Evolutionary conservation across 2,888 invertebrate genomes (phyloP), one percentile per base, ranked within the genome.

Genomic region (Acanthococcus lagerstroemiae): DNA sequence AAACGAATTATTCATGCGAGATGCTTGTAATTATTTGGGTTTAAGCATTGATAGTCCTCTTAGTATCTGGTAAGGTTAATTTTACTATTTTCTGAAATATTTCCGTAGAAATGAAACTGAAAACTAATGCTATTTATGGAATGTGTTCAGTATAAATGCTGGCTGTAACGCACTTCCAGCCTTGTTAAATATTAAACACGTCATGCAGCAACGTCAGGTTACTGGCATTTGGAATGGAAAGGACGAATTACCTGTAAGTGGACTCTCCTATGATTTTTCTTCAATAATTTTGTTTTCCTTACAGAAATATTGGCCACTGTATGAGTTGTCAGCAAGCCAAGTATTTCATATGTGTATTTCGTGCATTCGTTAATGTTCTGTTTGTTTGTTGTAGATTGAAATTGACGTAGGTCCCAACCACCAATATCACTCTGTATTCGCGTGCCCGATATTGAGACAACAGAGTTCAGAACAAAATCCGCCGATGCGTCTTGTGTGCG

Each of bases 391-490:
- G 48, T 76, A 93, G 93, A 95, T 97, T 77, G 95, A 96, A 78
- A 90, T 96, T 68, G 94, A 96, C 74, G 82, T 95, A 70, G 95
- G 95, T 45, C 82, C 83, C 66, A 92, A 93, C 70, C 89, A 88
- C 73, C 86, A 91, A 71, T 95, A 93, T 77, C 99, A 99, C 80
- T 97, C 96, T 5, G 90, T 96, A 74, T 99, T 99, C 80, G 95
- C 97, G 22, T 99, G 99, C 77, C 99, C 99, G 7, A 99, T 99
- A 73, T 81, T 99, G 68, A 84, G 96, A 65, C 96, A 96, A 75
- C 97, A 97, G 77, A 92, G 93, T 52, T 90, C 93, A 1, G 94
- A 95, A 72, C 84, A 84, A 71, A 99, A 99, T 82, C 99, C 99
- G 66, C 97, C 99, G 17, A 95, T 99, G 88, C 83, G 94, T 70